Conservation (phyloP, 2,888 invertebrate genomes). For the Drosophila parthenogenetica region DNA sequence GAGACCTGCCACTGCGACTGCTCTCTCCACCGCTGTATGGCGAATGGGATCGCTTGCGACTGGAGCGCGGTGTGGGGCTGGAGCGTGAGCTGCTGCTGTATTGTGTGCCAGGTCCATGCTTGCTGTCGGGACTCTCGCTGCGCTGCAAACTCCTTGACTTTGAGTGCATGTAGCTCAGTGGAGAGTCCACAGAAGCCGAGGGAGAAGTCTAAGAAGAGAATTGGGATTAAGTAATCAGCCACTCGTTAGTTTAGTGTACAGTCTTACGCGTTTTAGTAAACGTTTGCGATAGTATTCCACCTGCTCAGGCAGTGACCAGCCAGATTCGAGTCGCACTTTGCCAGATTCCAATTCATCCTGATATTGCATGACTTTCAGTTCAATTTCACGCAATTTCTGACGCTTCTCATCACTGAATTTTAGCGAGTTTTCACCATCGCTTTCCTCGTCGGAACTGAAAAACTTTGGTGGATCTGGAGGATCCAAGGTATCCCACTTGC, state of each 20-base stretch:
- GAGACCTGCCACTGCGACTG: constrained; percentile 63
- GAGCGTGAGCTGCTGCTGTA: constrained; percentile 66
- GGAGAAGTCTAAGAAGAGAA: constrained; percentile 56
- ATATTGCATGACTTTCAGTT: constrained; percentile 97
- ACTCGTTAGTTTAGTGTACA: neutral
- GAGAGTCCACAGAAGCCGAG: constrained; percentile 72
- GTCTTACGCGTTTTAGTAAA: constrained; percentile 91
- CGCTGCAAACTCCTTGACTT: constrained; percentile 62
- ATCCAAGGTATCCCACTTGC: constrained; percentile 94
- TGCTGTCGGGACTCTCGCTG: constrained; percentile 73
- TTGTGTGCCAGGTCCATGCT: constrained; percentile 36
- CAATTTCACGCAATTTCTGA: constrained; percentile 94
- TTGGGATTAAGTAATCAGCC: neutral
- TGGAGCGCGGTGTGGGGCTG: constrained; percentile 81
- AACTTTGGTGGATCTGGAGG: constrained; percentile 84
- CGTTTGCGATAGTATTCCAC: constrained; percentile 96
- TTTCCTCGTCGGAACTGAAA: constrained; percentile 81
- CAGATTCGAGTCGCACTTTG: constrained; percentile 89
- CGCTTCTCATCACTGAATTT: constrained; percentile 90
- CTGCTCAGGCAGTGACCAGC: constrained; percentile 92
- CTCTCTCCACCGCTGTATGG: constrained; percentile 80
- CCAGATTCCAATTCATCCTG: constrained; percentile 98
- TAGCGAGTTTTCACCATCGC: constrained; percentile 84
- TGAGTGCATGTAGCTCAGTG: constrained; percentile 65
- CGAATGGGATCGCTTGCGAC: constrained; percentile 85